Percentiles rank a stretch among this genome's conserved stretches.
phyloP scores from a whole-genome alignment of 2,888 invertebrate species.

The Linnaemya tessellans region DNA sequence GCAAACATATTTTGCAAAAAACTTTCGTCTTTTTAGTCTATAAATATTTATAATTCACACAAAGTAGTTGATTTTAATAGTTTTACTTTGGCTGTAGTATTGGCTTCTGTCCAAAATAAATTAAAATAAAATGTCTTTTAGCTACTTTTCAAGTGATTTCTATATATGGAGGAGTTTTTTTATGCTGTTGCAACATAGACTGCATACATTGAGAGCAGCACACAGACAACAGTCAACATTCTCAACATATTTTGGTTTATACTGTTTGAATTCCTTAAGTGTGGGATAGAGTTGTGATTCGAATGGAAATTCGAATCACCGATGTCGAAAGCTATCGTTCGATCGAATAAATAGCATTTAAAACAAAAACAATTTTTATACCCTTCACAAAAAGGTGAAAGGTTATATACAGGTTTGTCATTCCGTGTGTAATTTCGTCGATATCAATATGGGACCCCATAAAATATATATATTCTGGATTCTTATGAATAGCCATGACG shows the following conservation, averaged over 20 bases:
- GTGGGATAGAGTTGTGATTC: background rate
- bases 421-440: too few relatives aligned
- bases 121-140: slow-evolving; percentile 69
- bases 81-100: slow-evolving; percentile 48
- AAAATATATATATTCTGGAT: too few relatives aligned
- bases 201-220: slow-evolving; percentile 1
- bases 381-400: too few relatives aligned
- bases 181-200: slow-evolving; percentile 40
- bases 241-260: slow-evolving; percentile 47
- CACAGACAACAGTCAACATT: slow-evolving; percentile 43
- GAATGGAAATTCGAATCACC: too few relatives aligned
- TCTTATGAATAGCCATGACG: too few relatives aligned
- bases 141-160: slow-evolving; percentile 69
- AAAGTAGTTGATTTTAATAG: slow-evolving; percentile 56
- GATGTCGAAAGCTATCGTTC: too few relatives aligned
- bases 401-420: too few relatives aligned
- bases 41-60: slow-evolving; percentile 38
- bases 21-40: slow-evolving; percentile 26
- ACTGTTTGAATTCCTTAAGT: slow-evolving; percentile 28
- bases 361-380: too few relatives aligned
- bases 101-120: slow-evolving; percentile 70
- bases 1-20: background rate
- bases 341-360: too few relatives aligned
- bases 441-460: too few relatives aligned
- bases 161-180: slow-evolving; percentile 34